A percentile compares a stretch with the other conserved stretches of the same genome.
phyloP scores from a whole-genome alignment of 64 coral and sea anemone species.

The Acropora tenuis region DNA sequence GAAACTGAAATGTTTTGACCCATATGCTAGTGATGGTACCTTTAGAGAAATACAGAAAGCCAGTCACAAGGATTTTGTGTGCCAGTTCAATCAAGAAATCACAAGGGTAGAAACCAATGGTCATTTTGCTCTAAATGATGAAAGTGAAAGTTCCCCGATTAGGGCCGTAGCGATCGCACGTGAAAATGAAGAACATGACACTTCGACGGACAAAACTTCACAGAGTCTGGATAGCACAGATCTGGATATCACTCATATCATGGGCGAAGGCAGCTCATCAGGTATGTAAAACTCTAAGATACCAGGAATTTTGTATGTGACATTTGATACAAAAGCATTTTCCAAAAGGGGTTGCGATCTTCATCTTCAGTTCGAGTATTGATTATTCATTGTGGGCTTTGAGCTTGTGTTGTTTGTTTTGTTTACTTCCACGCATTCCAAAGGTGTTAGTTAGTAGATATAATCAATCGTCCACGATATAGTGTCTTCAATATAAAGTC shows the following conservation, averaged over 20 bases:
- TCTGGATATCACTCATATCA: neutral
- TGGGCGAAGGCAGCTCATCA: neutral
- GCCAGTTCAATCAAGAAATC: conserved; percentile 3
- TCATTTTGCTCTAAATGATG: neutral
- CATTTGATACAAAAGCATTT: too few relatives aligned
- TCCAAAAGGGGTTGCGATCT: neutral
- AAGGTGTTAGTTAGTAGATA: neutral
- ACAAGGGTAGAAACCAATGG: neutral
- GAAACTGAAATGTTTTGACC: neutral
- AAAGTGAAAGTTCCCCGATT: neutral
- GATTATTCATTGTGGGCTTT: neutral
- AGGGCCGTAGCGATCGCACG: neutral
- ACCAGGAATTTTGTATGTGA: neutral
- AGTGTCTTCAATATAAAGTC: too few relatives aligned
- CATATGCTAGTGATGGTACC: neutral
- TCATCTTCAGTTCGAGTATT: neutral
- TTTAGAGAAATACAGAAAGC: neutral
- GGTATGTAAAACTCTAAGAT: neutral
- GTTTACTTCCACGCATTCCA: neutral
- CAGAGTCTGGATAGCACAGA: neutral
- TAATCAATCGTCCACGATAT: too few relatives aligned
- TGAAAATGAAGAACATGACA: neutral
- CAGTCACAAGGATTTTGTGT: neutral
- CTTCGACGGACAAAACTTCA: neutral
- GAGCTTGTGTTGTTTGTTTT: neutral